phyloP scores from a whole-genome alignment of 1,140 invertebrate genomes.

The Phymastichus coffea region DNA sequence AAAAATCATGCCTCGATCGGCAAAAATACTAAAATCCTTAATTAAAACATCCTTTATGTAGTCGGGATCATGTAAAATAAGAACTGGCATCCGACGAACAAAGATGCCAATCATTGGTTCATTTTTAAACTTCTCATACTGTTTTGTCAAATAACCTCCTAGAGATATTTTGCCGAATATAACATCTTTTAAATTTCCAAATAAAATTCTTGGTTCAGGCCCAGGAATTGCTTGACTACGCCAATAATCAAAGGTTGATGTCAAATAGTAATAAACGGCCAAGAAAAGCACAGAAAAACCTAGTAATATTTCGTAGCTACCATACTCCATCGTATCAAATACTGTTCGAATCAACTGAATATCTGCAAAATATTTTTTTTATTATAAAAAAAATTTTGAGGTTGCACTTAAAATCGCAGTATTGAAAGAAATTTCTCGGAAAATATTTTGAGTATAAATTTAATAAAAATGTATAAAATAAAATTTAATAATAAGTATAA shows the following conservation, averaged over 20 bases:
- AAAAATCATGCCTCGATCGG: slow-evolving; percentile 43
- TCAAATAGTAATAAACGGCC: slow-evolving; percentile 33
- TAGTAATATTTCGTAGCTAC: slow-evolving; percentile 27
- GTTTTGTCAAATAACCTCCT: slow-evolving; percentile 9
- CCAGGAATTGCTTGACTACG: slow-evolving; percentile 36
- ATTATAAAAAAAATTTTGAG: no score
- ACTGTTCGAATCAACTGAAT: no score
- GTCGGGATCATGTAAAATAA: slow-evolving; percentile 52
- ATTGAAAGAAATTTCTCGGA: no score
- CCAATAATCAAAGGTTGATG: slow-evolving; percentile 42
- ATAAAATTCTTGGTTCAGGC: slow-evolving; percentile 36
- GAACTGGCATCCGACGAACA: slow-evolving; percentile 39
- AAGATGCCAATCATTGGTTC: slow-evolving; percentile 53
- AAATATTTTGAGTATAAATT: no score
- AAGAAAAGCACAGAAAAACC: slow-evolving; percentile 14
- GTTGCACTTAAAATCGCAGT: no score
- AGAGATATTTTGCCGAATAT: slow-evolving; percentile 27
- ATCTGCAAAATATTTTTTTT: no score
- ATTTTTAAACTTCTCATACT: slow-evolving; percentile 39
- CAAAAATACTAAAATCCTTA: slow-evolving; percentile 55
- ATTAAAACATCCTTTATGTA: slow-evolving; percentile 55
- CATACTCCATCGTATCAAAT: not conserved
- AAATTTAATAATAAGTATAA: no score
- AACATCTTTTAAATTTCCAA: slow-evolving; percentile 44
- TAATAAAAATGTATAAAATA: no score